Base-by-base conservation (phyloP, 2,113 vertebrate species). In the Chloropsis hardwickii region DNA sequence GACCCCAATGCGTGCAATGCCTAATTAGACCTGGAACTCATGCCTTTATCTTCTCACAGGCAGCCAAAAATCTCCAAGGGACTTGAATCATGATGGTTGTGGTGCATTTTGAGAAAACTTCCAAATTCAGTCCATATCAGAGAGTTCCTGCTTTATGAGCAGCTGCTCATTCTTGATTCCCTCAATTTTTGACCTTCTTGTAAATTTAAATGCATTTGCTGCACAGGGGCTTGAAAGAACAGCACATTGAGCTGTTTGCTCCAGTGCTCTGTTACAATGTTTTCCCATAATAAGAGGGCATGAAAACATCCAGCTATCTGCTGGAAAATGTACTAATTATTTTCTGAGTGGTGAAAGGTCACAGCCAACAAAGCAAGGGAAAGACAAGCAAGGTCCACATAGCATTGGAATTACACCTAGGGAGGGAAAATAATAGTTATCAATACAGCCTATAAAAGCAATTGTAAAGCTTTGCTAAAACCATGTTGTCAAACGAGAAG, bases 241-340 rank as follows among this genome's bases (percentile, higher is more conserved):
- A 74, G 80, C 51, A 50, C 20, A 40, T 39, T 39, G 73, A 60
- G 93, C 37, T 56, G 24, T 91, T 80, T 86, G 58, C 72, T 83
- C 64, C 96, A 95, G 77, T 70, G 88, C 74, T 85, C 92, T 94
- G 86, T 86, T 96, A 91, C 67, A 94, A 82, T 76, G 81, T 86
- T 96, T 97, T 90, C 48, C 92, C 84, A 86, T 76, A 77, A 70
- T 35, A 85, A 84, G 95, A 83, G 35, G 60, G 65, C 90, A 95
- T 89, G 91, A 94, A 94, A 91, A 79, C 65, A 87, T 83, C 85
- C 87, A 92, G 35, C 62, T 95, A 70, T 96, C 95, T 95, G 71
- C 79, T 97, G 95, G 94, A 97, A 97, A 97, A 96, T 70, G 82
- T 92, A 67, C 87, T 97, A 97, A 97, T 92, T 96, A 90, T 67